Percentiles rank a stretch among this genome's conserved stretches.
phyloP scores from a whole-genome alignment of 2,113 vertebrate species.

The Oreochromis aureus region DNA sequence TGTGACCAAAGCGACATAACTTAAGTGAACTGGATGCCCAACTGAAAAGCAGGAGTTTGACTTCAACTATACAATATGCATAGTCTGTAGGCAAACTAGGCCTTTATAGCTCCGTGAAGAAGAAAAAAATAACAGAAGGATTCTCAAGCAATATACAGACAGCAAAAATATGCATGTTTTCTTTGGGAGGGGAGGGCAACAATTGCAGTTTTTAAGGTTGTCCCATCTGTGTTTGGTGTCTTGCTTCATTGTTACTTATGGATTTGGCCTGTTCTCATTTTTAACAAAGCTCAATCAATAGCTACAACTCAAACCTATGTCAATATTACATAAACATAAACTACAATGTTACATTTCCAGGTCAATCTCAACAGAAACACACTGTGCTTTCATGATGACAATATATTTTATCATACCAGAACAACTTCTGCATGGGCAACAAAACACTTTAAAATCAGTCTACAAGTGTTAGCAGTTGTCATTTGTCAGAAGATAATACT shows the following conservation, averaged over 20 bases:
- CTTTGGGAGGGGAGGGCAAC: background rate
- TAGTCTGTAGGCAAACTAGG: slow-evolving; percentile 27
- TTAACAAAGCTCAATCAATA: background rate
- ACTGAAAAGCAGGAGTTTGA: slow-evolving; percentile 19
- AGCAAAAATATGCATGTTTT: slow-evolving; percentile 3
- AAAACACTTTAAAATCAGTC: slow-evolving; percentile 25
- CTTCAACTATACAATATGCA: slow-evolving; percentile 16
- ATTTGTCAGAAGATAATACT: slow-evolving; percentile 59
- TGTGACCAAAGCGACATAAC: slow-evolving; percentile 3
- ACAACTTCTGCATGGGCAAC: slow-evolving; percentile 32
- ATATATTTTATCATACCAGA: slow-evolving; percentile 8
- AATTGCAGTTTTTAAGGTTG: background rate
- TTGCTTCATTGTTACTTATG: background rate
- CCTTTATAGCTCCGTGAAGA: background rate
- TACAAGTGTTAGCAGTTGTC: slow-evolving; percentile 4
- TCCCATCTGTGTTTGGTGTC: background rate
- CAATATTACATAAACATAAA: slow-evolving; percentile 15
- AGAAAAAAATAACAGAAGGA: slow-evolving; percentile 74
- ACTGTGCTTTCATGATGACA: slow-evolving; percentile 74
- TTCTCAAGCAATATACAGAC: slow-evolving; percentile 56
- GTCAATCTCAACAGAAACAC: slow-evolving; percentile 53
- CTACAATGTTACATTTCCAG: slow-evolving; percentile 64
- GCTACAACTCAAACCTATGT: background rate
- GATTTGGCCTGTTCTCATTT: slow-evolving; percentile 1
- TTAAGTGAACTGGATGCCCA: slow-evolving; percentile 4